Conservation (phyloP, 2,888 invertebrate genomes). For the Galerucella pusilla region DNA sequence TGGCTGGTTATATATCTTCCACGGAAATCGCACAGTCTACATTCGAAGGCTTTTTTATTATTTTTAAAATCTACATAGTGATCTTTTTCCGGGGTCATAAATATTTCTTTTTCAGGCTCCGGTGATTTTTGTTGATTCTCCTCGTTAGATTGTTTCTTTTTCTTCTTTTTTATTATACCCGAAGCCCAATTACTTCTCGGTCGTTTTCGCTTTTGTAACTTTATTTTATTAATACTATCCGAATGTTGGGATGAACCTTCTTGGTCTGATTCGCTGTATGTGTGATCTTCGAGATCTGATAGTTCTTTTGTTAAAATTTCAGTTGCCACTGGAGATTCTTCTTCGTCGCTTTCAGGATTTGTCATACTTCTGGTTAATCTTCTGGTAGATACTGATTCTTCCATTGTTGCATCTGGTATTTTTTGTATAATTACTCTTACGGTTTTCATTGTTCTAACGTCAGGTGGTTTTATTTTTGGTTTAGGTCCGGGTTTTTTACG, state of each 20-base stretch:
- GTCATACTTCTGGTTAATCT: constrained; percentile 42
- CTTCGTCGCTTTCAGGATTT: constrained; percentile 45
- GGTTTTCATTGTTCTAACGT: constrained; percentile 49
- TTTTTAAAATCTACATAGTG: constrained; percentile 48
- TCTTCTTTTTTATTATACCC: constrained; percentile 48
- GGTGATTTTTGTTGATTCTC: constrained; percentile 15
- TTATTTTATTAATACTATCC: constrained; percentile 38
- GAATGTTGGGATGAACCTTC: constrained; percentile 56
- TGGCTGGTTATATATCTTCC: constrained; percentile 75
- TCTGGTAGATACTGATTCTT: constrained; percentile 41
- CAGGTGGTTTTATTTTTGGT: constrained; percentile 34
- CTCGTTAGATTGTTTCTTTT: constrained; percentile 42
- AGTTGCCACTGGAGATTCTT: constrained; percentile 30
- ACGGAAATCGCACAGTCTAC: constrained; percentile 71
- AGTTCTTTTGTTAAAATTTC: constrained; percentile 21
- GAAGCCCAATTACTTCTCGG: constrained; percentile 61
- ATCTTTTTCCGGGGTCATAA: constrained; percentile 51
- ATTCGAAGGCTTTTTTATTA: constrained; percentile 59
- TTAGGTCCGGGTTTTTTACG: constrained; percentile 48
- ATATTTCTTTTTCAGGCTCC: constrained; percentile 20
- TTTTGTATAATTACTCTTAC: constrained; percentile 53
- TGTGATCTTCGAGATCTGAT: constrained; percentile 24
- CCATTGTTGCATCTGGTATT: constrained; percentile 50
- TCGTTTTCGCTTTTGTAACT: constrained; percentile 63
- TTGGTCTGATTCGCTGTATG: constrained; percentile 46